A percentile compares a stretch with the other conserved stretches of the same genome.
Evolutionary conservation across 2,888 invertebrate genomes (phyloP).

Genomic region (Cancer borealis): DNA sequence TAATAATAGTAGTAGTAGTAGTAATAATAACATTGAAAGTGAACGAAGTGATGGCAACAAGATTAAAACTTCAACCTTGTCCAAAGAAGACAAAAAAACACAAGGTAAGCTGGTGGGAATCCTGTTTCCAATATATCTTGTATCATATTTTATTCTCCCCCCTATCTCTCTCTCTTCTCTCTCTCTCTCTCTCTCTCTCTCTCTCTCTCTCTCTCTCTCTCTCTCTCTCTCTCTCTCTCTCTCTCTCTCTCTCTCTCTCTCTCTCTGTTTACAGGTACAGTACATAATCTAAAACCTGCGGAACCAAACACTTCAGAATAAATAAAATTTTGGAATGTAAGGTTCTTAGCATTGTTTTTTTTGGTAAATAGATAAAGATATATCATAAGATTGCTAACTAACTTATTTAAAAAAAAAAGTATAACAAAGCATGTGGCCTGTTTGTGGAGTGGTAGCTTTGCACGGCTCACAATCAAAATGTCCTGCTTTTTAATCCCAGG

Average conservation of each 20-base stretch:
- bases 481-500: no score
- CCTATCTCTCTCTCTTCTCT: background rate
- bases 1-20: background rate
- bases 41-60: slow-evolving; percentile 39
- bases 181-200: slow-evolving; percentile 12
- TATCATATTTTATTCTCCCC: background rate
- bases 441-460: no score
- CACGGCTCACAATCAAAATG: no score
- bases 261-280: background rate
- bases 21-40: background rate
- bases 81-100: slow-evolving; percentile 54
- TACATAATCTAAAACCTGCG: no score
- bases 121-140: background rate
- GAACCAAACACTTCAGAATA: no score
- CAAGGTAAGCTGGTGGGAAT: slow-evolving; percentile 45
- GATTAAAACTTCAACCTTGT: background rate
- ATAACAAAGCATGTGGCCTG: no score
- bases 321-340: no score
- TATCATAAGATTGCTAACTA: no score
- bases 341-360: no score
- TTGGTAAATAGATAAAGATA: no score
- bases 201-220: slow-evolving; percentile 41
- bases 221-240: slow-evolving; percentile 30
- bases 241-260: slow-evolving; percentile 27
- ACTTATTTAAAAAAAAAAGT: no score